Base-by-base conservation (phyloP, 1,140 invertebrate genomes). In the Chironomus striatipennis region DNA sequence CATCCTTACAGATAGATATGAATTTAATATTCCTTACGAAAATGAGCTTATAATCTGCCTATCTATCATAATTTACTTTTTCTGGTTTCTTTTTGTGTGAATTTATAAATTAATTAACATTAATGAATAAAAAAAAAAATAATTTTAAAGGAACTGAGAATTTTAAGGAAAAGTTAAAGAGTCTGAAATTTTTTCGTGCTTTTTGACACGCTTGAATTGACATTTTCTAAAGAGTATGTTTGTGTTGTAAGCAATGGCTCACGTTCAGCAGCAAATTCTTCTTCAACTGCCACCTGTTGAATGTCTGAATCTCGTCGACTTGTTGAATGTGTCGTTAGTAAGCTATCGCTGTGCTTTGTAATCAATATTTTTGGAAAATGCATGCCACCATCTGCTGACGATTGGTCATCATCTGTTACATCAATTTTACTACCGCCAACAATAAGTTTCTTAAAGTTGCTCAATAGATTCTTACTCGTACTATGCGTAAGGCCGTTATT, bases 281-380 rank as follows among this genome's bases (percentile, higher is more conserved):
- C 65, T 70, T 21, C 65, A 20, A 18, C 65, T 9, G 65, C 17
- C n/a, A 70, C 65, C 18, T 70, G 65, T 70, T 70, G 65, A 70
- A 70, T 70, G 18, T 70, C 65, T 9, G 65, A 70, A 9, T 70
- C 65, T 21, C 65, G n/a, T 70, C 65, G 65, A 70, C 65, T 70
- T 70, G 65, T 70, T 70, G 65, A 70, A 20, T 70, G 65, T 70
- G 65, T 70, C 17, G 17, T 70, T 70, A 70, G 18, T 12, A 70
- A 18, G 18, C 65, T 70, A 10, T 70, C 65, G 10, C 65, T 70
- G 6, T 70, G 65, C 10, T 70, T 70, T 70, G 65, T 70, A 10
- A 70, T 70, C 9, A 70, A 18, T 20, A 70, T 70, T 70, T 70
- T 70, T 21, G 65, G 65, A 70, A 70, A 70, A 18, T n/a, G 17